Base-by-base conservation (phyloP, 2,797 vertebrate species). In the Peromyscus attwateri region DNA sequence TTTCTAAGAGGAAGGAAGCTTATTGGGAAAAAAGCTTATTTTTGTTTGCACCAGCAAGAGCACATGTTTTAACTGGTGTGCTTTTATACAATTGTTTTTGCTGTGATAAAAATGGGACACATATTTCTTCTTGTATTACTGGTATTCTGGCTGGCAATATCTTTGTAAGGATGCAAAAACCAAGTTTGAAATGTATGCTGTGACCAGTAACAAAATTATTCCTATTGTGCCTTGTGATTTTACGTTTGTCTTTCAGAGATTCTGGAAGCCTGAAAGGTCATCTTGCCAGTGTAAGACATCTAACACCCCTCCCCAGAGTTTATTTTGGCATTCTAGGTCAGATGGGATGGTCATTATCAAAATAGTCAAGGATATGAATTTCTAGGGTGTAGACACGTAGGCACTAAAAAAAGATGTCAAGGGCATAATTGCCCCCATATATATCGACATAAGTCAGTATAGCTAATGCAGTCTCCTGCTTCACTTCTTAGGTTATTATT, bases 201-300 rank as follows among this genome's bases (percentile, higher is more conserved):
- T 89, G 83, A 70, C 52, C 5, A 60, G 17, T 34, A 27, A 83
- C 6, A 52, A 46, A 37, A 40, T 68, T 21, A 3, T 89, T 13
- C 46, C 82, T 23, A 27, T 23, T 81, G 37, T 92, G n/a, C 21
- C 71, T 70, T 43, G 17, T 90, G 31, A 17, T 85, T 89, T 96
- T 55, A 10, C 21, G 12, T 92, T 79, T 81, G 60, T 88, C 46
- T 91, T 96, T 96, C 70, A 81, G 46, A 91, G 60, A 94, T 3
- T 81, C 57, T 40, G 62, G 12, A 92, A 96, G 52, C 31, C 68
- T n/a, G 17, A 91, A 83, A 96, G 76, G n/a, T 31, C 46, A n/a
- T 76, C 29, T 80, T 64, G 34, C 34, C 66, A 89, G 57, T 57
- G 31, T 25, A 10, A 0, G 29, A 14, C 23, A 2, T 55, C 27